phyloP scores from a whole-genome alignment of 1,140 invertebrate genomes.

The Lepidurus arcticus region DNA sequence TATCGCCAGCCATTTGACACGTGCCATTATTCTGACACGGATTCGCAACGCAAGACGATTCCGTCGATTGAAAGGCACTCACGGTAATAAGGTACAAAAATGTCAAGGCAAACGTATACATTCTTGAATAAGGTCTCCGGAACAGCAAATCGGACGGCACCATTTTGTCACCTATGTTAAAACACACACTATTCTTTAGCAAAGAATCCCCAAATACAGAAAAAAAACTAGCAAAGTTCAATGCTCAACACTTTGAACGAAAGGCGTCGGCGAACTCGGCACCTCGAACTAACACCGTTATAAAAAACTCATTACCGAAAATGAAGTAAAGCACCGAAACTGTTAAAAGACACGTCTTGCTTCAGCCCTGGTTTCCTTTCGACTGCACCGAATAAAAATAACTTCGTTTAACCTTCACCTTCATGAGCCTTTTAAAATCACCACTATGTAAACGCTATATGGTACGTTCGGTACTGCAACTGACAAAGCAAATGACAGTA shows the following conservation, averaged over 20 bases:
- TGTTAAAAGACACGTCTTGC: not conserved
- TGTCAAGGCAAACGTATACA: constrained; percentile 8
- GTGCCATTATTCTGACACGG: constrained; percentile 9
- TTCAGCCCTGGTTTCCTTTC: not conserved
- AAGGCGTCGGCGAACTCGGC: not conserved
- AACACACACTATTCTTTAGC: not conserved
- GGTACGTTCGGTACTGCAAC: not conserved
- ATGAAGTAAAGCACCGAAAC: not conserved
- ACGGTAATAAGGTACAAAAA: constrained; percentile 19
- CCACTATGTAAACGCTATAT: not conserved
- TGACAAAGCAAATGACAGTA: not conserved
- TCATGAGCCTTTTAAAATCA: not conserved
- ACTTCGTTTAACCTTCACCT: not conserved
- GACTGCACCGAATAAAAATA: not conserved
- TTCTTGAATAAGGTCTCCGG: not conserved
- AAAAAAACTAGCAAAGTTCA: not conserved
- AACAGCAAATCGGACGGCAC: not conserved
- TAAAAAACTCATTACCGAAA: not conserved
- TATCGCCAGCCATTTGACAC: not conserved
- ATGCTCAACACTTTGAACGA: not conserved
- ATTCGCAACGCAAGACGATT: constrained; percentile 5
- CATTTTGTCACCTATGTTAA: constrained; percentile 3
- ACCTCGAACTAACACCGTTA: not conserved
- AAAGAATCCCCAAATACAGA: not conserved
- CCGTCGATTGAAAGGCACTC: constrained; percentile 11